Conservation (phyloP, 2,797 vertebrate species). For the Pangasius larnaudii region DNA sequence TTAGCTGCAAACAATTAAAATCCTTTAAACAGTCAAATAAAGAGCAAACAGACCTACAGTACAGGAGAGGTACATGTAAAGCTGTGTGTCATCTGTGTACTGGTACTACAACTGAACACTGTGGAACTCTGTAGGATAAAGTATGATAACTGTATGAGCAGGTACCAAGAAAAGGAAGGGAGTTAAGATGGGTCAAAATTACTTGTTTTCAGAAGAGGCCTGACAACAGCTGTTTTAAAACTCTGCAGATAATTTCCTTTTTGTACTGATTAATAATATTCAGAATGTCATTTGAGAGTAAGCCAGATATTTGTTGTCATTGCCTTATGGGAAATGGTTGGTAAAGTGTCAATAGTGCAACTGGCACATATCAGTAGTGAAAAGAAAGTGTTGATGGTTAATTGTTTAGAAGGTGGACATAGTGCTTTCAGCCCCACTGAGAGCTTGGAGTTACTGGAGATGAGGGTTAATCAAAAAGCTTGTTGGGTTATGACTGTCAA, state of each 20-base stretch:
- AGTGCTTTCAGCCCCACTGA: not conserved
- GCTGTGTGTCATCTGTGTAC: not conserved
- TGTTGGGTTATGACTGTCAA: not conserved
- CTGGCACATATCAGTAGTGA: not conserved
- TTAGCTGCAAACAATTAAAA: not conserved
- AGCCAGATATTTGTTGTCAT: not conserved
- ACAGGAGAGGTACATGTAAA: not conserved
- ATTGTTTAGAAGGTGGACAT: not conserved
- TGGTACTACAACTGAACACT: not conserved
- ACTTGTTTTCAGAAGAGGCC: not conserved
- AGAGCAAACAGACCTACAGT: not conserved
- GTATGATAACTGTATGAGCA: not conserved
- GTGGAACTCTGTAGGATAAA: not conserved
- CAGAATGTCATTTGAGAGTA: not conserved
- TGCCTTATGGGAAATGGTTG: not conserved
- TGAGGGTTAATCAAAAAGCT: not conserved
- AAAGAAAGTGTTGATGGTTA: not conserved
- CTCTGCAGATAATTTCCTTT: not conserved
- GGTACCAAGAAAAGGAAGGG: not conserved
- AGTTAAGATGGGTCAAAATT: not conserved
- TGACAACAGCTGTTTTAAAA: not conserved
- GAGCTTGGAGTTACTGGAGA: not conserved
- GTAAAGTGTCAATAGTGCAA: not conserved
- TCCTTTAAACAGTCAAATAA: not conserved
- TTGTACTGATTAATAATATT: not conserved